Evolutionary conservation across 53 echinoderm and acorn worm species (phyloP).

Genomic region (Arbacia lixula): DNA sequence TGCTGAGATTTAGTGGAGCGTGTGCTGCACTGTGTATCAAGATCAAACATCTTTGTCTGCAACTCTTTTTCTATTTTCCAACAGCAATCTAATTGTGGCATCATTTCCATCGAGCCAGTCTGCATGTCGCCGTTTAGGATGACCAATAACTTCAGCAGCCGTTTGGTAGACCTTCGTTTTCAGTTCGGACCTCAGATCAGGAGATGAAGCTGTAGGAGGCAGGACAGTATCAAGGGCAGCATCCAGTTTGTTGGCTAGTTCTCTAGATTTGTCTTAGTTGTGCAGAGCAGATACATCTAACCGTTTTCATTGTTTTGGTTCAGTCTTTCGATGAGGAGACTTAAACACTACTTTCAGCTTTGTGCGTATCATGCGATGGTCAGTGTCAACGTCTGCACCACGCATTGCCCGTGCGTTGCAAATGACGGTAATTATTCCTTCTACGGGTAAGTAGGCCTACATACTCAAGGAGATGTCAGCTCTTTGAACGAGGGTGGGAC

Average conservation of each 20-base stretch:
- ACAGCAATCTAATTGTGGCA: slow-evolving; percentile 21
- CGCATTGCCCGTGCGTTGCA: slow-evolving; percentile 47
- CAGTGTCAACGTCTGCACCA: slow-evolving; percentile 57
- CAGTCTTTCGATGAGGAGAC: slow-evolving; percentile 23
- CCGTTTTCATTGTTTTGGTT: slow-evolving; percentile 35
- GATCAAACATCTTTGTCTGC: slow-evolving; percentile 19
- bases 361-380: slow-evolving; percentile 51
- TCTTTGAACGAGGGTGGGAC: slow-evolving; percentile 61
- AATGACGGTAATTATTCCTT: slow-evolving; percentile 15
- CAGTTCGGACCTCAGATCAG: neutral
- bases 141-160: slow-evolving; percentile 40
- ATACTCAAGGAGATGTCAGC: slow-evolving; percentile 68
- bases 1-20: neutral
- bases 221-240: slow-evolving; percentile 7
- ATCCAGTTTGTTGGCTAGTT: slow-evolving; percentile 15
- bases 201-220: neutral
- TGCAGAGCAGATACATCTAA: slow-evolving; percentile 27
- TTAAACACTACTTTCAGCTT: slow-evolving; percentile 40
- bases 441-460: slow-evolving; percentile 43
- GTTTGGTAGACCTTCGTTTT: slow-evolving; percentile 29
- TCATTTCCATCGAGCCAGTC: slow-evolving; percentile 66
- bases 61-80: slow-evolving; percentile 43
- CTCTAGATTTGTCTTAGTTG: slow-evolving; percentile 1
- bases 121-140: slow-evolving; percentile 25
- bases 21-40: slow-evolving; percentile 29